Evolutionary conservation across 2,797 vertebrate species (phyloP), one percentile per base, ranked within the genome.

Genomic region (Eidolon dupreanum): DNA sequence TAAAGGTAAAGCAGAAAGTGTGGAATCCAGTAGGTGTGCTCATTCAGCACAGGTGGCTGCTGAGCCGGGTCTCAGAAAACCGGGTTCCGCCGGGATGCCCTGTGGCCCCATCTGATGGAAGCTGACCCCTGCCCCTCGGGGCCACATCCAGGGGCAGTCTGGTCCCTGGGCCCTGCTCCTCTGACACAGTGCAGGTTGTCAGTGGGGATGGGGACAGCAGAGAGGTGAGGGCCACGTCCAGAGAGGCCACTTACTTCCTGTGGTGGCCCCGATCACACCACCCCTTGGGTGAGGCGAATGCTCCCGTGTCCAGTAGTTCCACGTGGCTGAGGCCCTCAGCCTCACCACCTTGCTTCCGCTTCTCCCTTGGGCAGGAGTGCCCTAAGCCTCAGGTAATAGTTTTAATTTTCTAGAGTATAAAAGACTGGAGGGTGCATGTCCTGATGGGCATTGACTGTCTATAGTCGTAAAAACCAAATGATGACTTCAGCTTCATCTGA

Each of bases 191-290:
- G 3, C 11, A 8, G 55, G 43, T 17, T 10, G 41, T 13, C 22
- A 8, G 19, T 8, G 1, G 7, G 13, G 6, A 8, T 49, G 46
- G 57, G 46, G 22, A 66, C 28, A 63, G 38, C 24, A 10, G 74
- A 43, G 24, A 17, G 66, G 13, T 11, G 38, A 66, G 53, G 68
- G 19, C 41, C 71, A 12, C 5, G 0, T 55, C 46, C 88, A 31
- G 70, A 17, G 75, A 77, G 77, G 49, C n/a, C 61, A 16, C 10
- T 61, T 26, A 7, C 20, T 28, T 84, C 68, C 55, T 0, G 0
- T 8, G 20, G 5, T 12, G 8, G 7, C 65, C 12, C 55, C n/a
- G 0, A 0, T 5, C 2, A 1, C 31, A 20, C 20, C 0, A 1
- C 5, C 31, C 17, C 0, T 0, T 0, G 31, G 43, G 19, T 26